Evolutionary conservation across 2,888 invertebrate species (phyloP), one percentile per base, ranked within the genome.

Genomic region (Agrilus cyanescens): DNA sequence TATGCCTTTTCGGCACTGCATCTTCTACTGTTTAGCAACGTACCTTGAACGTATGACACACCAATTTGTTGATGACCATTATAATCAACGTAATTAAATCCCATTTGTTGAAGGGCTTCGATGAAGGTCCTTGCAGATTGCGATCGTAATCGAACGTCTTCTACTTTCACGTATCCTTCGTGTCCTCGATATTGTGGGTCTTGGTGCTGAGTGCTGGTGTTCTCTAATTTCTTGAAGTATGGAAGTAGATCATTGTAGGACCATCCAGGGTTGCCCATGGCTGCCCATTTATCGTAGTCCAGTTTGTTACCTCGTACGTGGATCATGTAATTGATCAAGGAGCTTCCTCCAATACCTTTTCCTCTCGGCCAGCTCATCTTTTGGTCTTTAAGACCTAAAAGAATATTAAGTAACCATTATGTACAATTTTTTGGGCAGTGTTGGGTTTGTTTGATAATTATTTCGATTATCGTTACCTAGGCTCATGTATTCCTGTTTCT

Each of bases 21-120:
- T 29, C 88, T 70, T 0, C 67, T 69, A 0, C 85, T 85, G 29
- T 68, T 61, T 31, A 61, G 65, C 1, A 72, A 70, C 1, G 71
- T 81, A 0, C 74, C 71, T 63, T 85, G 82, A 0, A 82, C 73
- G 52, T 72, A 75, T 1, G 63, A 63, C 2, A 62, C 82, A 4
- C 84, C 84, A 50, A 79, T 56, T 53, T 75, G 73, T 5, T 74
- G 63, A 25, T 74, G 72, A 0, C 73, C 74, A 54, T 82, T 83
- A 58, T 84, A 82, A 58, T 87, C 86, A 10, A 79, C 69, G 36
- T 77, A 75, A 12, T 71, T 69, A 58, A 80, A 76, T 1, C 85
- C 85, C 30, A 79, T 70, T 57, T 80, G 69, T 10, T 25, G 25
- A 25, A 25, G 25, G 2, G 80, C 79, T 48, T 73, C 66, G 1